phyloP scores from a whole-genome alignment of 2,797 vertebrate species.

The Ara ararauna region DNA sequence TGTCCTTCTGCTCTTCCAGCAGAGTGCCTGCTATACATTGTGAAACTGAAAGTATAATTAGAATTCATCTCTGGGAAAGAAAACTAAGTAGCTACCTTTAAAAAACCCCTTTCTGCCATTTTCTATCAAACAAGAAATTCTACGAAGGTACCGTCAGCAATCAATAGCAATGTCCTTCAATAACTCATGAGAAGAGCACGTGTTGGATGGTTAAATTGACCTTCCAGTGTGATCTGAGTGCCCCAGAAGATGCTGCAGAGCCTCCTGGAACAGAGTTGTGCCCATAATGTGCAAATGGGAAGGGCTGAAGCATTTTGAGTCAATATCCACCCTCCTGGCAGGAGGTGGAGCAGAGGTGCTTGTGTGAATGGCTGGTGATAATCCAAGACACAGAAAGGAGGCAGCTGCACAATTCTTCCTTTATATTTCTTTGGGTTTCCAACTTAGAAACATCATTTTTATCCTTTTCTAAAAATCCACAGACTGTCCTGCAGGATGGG shows the following conservation, averaged over 20 bases:
- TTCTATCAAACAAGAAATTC: not conserved
- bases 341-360: not conserved
- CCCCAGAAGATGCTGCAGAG: not conserved
- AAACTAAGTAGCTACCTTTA: not conserved
- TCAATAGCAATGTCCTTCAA: not conserved
- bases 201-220: no score
- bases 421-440: not conserved
- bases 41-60: not conserved
- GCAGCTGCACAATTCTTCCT: not conserved
- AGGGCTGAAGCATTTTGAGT: not conserved
- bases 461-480: fast-evolving
- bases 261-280: not conserved
- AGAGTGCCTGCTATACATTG: not conserved
- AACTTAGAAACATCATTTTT: not conserved
- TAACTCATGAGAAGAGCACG: not conserved
- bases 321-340: not conserved
- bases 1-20: constrained; percentile 5
- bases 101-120: not conserved
- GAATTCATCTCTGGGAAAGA: not conserved
- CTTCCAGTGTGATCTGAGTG: not conserved
- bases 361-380: not conserved
- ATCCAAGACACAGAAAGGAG: not conserved
- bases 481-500: fast-evolving
- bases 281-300: not conserved
- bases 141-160: not conserved